These are phyloP conservation scores for Tyto alba DNA, from an alignment of 2,113 vertebrate species.

Conservation along the genomic window DNA sequence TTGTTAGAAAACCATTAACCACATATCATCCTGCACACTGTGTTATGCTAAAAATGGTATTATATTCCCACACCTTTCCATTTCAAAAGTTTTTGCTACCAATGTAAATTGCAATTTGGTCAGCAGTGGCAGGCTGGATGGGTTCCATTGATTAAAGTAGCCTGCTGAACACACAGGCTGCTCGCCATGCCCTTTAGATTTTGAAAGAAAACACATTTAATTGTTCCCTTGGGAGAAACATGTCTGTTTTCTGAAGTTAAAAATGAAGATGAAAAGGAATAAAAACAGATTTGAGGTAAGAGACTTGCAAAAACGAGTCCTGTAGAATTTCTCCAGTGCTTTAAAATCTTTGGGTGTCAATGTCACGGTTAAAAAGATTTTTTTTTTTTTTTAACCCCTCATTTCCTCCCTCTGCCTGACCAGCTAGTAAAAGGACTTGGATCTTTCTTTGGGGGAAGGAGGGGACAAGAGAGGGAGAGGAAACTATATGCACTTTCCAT, in stretches of 20 bases:
- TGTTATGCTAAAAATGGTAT: constrained; percentile 4
- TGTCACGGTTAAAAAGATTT: neutral
- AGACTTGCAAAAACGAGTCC: neutral
- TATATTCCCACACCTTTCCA: neutral
- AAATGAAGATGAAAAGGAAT: constrained; percentile 33
- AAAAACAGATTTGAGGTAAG: constrained; percentile 25
- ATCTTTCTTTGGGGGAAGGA: neutral
- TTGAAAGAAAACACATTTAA: constrained; percentile 68
- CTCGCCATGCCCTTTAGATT: constrained; percentile 63
- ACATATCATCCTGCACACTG: neutral
- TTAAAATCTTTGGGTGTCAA: neutral
- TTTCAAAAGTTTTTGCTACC: neutral
- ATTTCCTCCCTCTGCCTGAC: neutral
- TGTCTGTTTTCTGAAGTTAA: constrained; percentile 68
- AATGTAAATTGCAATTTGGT: constrained; percentile 48
- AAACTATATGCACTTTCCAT: neutral
- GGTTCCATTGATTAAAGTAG: constrained; percentile 60
- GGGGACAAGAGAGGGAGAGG: neutral
- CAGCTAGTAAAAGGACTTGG: neutral
- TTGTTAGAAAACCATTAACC: constrained; percentile 31
- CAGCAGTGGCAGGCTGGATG: constrained; percentile 33
- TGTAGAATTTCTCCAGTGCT: neutral
- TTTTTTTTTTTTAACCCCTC: neutral
- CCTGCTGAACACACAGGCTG: constrained; percentile 48
- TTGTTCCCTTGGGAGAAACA: constrained; percentile 66